Evolutionary conservation across 2,888 invertebrate genomes (phyloP).

Genomic region (Orthosia gracilis): DNA sequence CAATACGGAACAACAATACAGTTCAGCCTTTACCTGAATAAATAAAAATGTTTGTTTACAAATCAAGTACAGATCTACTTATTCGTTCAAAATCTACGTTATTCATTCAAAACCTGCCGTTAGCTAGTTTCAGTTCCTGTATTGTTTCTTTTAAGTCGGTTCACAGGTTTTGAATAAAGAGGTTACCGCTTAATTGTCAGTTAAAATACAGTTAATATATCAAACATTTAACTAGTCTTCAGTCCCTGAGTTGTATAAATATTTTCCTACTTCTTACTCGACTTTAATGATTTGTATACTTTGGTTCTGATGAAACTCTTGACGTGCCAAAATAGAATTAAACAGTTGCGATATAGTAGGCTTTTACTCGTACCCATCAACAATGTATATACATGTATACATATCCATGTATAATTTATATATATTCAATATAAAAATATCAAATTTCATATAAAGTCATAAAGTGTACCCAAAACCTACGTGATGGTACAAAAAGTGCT

Average conservation of each 20-base stretch:
- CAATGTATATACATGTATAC: constrained; percentile 91
- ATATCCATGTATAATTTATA: constrained; percentile 91
- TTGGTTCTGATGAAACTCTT: constrained; percentile 91
- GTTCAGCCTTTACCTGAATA: constrained; percentile 82
- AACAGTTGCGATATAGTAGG: constrained; percentile 91
- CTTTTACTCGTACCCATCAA: constrained; percentile 90
- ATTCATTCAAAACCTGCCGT: constrained; percentile 90
- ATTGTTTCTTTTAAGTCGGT: constrained; percentile 83
- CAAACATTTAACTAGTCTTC: constrained; percentile 91
- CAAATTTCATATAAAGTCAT: constrained; percentile 91
- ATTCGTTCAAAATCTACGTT: constrained; percentile 85
- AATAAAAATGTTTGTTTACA: constrained; percentile 72
- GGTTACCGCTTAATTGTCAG: constrained; percentile 88
- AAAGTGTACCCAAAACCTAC: constrained; percentile 92
- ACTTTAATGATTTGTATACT: constrained; percentile 91
- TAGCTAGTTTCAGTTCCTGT: constrained; percentile 88
- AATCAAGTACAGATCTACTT: constrained; percentile 82
- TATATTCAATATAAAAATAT: constrained; percentile 91
- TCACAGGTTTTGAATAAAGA: constrained; percentile 90
- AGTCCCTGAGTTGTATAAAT: constrained; percentile 91
- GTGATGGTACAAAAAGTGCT: constrained; percentile 90
- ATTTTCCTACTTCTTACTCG: constrained; percentile 91
- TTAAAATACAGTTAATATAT: constrained; percentile 91
- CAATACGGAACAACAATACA: constrained; percentile 78
- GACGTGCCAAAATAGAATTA: constrained; percentile 91